Base-by-base conservation (phyloP, 2,888 invertebrate genomes). In the Agrochola lota region DNA sequence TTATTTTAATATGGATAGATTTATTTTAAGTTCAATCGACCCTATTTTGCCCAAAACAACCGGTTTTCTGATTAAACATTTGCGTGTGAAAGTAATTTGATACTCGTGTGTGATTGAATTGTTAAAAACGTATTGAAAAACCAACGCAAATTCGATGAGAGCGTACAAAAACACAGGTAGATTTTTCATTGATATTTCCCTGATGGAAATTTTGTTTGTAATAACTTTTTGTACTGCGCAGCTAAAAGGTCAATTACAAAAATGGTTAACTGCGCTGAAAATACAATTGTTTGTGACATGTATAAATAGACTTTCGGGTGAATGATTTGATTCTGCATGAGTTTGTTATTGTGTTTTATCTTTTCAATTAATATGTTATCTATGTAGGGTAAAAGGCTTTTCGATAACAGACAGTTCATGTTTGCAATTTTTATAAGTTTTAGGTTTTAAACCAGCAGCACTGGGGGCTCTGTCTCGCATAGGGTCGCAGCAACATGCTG, bases 161-260 rank as follows among this genome's bases (percentile, higher is more conserved):
- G 68, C 52, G 49, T 17, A 67, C 20, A 74, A 73, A 80, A 84
- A 71, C 11, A 59, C 11, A 59, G 15, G 46, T 67, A 67, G 52
- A 30, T 30, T 71, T 67, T 66, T 60, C 55, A 55, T 43, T 55
- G 35, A 20, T 55, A 84, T 80, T 74, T 59, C 3, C 12, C 26
- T 30, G 62, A 59, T 80, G 62, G 57, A 43, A 55, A 35, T 26
- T 43, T 62, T 49, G 40, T 43, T 84, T 67, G 66, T 66, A 15
- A 73, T 80, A 72, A 57, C 20, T 70, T 84, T 78, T 83, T 84
- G 55, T 26, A 52, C n/a, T 64, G 77, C 62, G 67, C 35, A 15
- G 49, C 9, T 9, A 2, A 71, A 71, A 71, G 80, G 74, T 52
- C 52, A 52, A 63, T 74, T 63, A 68, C 26, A 30, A 70, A 77